Evolutionary conservation across 2,797 vertebrate species (phyloP).

Genomic region (Thamnophis elegans): DNA sequence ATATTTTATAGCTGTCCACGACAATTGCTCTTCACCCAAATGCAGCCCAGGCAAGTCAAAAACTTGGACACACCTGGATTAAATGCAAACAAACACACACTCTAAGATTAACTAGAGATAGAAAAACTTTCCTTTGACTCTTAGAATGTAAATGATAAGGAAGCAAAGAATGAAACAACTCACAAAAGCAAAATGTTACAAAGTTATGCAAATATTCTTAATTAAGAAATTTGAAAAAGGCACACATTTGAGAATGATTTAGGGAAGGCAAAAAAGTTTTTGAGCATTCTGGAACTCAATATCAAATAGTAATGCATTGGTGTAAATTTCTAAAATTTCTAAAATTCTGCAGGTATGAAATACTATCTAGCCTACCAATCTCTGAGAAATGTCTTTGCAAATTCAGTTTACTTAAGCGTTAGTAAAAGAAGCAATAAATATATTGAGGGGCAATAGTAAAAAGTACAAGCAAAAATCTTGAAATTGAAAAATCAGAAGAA

Average conservation of each 20-base stretch:
- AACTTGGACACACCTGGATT: too few species aligned
- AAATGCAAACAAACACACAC: background rate
- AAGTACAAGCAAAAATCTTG: background rate
- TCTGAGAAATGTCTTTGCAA: conserved; percentile 19
- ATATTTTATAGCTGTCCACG: too few species aligned
- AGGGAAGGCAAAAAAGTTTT: background rate
- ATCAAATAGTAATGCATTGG: background rate
- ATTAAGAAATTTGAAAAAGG: background rate
- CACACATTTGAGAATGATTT: background rate
- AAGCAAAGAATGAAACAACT: background rate
- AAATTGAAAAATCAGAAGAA: background rate
- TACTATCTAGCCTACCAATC: rapidly evolving
- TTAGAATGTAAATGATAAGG: background rate
- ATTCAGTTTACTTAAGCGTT: conserved; percentile 22
- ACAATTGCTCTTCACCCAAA: too few species aligned
- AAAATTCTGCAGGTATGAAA: background rate
- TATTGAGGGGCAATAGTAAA: background rate
- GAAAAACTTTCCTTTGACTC: background rate
- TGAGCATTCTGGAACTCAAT: background rate
- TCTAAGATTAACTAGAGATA: background rate
- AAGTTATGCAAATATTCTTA: background rate
- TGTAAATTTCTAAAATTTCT: background rate
- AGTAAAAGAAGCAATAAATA: background rate
- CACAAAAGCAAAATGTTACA: background rate
- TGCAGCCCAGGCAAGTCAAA: too few species aligned